Percentiles rank a stretch among this genome's conserved stretches.
These are phyloP conservation scores for zebrafish (Danio rerio) DNA, from an alignment of 2,113 vertebrate species.

Conservation along the genomic window DNA sequence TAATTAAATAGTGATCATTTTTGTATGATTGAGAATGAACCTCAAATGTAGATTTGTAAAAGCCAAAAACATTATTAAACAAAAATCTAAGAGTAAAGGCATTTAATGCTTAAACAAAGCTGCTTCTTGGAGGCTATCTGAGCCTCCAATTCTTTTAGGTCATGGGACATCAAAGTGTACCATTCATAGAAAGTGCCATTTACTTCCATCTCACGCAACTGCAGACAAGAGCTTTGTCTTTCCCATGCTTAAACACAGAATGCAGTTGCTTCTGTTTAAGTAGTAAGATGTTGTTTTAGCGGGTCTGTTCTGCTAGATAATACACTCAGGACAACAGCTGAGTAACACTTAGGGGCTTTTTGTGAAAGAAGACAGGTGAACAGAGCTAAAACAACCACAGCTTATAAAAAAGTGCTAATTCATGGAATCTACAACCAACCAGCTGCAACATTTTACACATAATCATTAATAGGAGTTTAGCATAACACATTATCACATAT, in stretches of 20 bases:
- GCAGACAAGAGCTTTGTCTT: background rate
- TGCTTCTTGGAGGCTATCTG: too few relatives aligned
- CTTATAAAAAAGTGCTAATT: conserved; percentile 16
- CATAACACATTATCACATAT: conserved; percentile 6
- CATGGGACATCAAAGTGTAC: background rate
- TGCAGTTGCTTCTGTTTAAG: background rate
- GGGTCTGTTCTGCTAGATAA: background rate
- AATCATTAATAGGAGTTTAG: conserved; percentile 13
- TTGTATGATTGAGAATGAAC: too few relatives aligned
- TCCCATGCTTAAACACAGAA: background rate
- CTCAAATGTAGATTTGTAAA: too few relatives aligned
- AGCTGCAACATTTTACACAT: background rate
- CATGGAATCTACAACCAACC: background rate
- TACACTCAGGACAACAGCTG: background rate
- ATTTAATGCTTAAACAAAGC: background rate
- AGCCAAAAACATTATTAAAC: too few relatives aligned
- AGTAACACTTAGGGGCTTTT: background rate
- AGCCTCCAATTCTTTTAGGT: background rate
- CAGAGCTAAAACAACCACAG: background rate
- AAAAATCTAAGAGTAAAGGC: too few relatives aligned
- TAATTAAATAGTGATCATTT: too few relatives aligned
- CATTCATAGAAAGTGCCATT: background rate
- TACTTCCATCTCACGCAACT: background rate
- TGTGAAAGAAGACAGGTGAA: background rate
- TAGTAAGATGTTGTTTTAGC: background rate